Evolutionary conservation across 2,113 vertebrate genomes (phyloP), one percentile per base, ranked within the genome.

Genomic region (Zapus hudsonius): DNA sequence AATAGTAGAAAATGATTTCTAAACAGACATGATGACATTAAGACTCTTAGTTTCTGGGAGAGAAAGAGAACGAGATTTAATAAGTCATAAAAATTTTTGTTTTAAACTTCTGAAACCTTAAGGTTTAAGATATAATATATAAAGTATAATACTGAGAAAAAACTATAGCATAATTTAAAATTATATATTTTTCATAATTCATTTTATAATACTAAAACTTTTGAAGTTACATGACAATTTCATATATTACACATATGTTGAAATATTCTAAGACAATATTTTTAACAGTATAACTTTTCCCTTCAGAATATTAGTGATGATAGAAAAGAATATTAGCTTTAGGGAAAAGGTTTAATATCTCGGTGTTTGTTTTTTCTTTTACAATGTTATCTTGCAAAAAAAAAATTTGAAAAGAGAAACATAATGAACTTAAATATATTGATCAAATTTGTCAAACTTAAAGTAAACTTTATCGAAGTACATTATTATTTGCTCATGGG

Each of bases 221-320:
- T 85, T 87, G 23, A 89, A 91, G 61, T 3, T 20, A 83, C 31
- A 22, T 78, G 92, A 93, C 29, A 89, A 84, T 92, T 92, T 91
- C 5, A 92, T 38, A 59, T 59, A 55, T 36, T 64, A 87, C 1
- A 91, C 15, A 36, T 76, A 55, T n/a, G 19, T 25, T 74, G 87
- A 92, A 92, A 63, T 63, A 4, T 47, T 22, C 19, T 33, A 17
- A 87, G n/a, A 93, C 25, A 93, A 17, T 79, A 76, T 80, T 93
- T 87, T 74, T 85, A 94, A 93, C 2, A 92, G 10, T 42, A 69
- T n/a, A 38, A 91, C 27, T 91, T 72, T 83, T 15, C 12, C n/a
- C 42, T 55, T 85, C 85, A 84, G 36, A 89, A 47, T 61, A 91
- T 10, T 55, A 47, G 29, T 23, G 25, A 76, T 33, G 78, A 66